These are phyloP conservation scores for Lacerta bilineata DNA, from an alignment of 2,797 vertebrate genomes.

Conservation along the genomic window DNA sequence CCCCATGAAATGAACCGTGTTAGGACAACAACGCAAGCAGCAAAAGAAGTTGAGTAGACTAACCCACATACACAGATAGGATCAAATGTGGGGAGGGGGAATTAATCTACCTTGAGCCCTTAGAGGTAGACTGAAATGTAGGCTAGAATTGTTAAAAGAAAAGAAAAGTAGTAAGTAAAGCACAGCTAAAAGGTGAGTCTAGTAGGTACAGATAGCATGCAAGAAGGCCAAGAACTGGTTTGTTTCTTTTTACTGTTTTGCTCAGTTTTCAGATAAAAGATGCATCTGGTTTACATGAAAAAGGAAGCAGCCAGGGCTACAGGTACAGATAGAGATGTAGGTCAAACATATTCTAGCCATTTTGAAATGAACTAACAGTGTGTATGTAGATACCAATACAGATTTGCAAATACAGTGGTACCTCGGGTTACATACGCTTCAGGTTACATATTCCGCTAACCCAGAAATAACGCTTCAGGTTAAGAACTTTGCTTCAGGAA, in stretches of 20 bases:
- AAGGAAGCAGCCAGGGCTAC: background rate
- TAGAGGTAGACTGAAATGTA: slow-evolving; percentile 5
- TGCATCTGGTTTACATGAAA: background rate
- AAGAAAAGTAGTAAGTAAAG: background rate
- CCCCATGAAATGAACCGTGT: background rate
- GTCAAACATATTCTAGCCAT: background rate
- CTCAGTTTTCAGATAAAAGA: background rate
- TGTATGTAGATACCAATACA: background rate
- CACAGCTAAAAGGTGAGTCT: background rate
- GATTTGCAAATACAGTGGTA: background rate
- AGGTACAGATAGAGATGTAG: background rate
- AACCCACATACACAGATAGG: background rate
- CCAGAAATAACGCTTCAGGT: too few species aligned
- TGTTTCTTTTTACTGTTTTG: background rate
- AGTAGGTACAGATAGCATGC: background rate
- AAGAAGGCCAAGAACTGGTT: background rate
- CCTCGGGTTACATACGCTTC: too few species aligned
- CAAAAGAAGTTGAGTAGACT: background rate
- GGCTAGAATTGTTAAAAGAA: background rate
- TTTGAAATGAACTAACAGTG: background rate
- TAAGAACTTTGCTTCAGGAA: too few species aligned
- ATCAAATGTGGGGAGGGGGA: background rate
- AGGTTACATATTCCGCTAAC: too few species aligned
- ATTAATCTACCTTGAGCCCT: background rate
- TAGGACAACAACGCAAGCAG: background rate